phyloP scores from a whole-genome alignment of 2,797 vertebrate genomes.

The Coreius guichenoti region DNA sequence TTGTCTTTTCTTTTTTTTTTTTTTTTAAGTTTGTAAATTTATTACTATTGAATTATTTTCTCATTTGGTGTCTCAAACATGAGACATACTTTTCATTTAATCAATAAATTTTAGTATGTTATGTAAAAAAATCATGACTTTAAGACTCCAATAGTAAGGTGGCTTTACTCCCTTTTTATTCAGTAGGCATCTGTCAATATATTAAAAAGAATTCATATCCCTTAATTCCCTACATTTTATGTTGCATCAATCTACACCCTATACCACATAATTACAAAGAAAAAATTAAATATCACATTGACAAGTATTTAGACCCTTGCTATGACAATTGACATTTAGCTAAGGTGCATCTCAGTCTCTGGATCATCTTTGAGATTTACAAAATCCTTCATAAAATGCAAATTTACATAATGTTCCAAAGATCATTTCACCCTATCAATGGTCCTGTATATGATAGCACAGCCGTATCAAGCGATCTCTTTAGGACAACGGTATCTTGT shows the following conservation, averaged over 20 bases:
- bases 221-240: background rate
- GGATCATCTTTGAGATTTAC: background rate
- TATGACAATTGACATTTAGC: conserved; percentile 20
- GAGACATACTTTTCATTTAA: background rate
- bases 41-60: background rate
- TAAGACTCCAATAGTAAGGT: background rate
- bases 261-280: background rate
- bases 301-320: conserved; percentile 17
- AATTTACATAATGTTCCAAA: background rate
- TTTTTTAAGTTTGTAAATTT: background rate
- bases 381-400: background rate
- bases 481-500: background rate
- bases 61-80: background rate
- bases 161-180: background rate
- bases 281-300: background rate
- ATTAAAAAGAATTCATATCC: background rate
- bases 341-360: background rate
- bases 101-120: conserved; percentile 6
- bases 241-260: background rate
- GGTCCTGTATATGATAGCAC: background rate
- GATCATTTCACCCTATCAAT: background rate
- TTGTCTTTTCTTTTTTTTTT: background rate
- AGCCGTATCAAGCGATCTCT: background rate
- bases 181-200: background rate
- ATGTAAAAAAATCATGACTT: background rate